phyloP scores from a whole-genome alignment of 2,888 invertebrate species.

The Drosophila infuscata region DNA sequence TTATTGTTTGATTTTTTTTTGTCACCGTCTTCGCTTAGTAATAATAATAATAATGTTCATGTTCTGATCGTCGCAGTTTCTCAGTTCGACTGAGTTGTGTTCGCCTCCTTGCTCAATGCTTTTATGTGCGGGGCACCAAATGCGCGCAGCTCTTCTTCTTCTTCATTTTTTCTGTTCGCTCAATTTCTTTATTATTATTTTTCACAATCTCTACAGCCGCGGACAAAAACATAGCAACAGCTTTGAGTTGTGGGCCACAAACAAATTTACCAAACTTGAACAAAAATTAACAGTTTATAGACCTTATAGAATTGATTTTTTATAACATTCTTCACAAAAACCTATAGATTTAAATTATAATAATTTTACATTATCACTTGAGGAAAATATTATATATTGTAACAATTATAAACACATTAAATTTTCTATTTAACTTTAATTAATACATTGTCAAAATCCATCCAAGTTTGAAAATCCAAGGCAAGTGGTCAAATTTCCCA shows the following conservation, averaged over 20 bases:
- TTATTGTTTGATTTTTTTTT: conserved; percentile 9
- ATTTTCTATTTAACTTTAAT: too few relatives aligned
- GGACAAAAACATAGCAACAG: conserved; percentile 26
- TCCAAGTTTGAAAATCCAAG: too few relatives aligned
- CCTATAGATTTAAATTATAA: too few relatives aligned
- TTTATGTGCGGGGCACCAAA: conserved; percentile 76
- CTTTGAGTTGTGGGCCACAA: neutral
- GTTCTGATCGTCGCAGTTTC: conserved; percentile 80
- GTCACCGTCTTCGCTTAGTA: conserved; percentile 26
- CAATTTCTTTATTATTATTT: conserved; percentile 76
- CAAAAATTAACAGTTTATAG: neutral
- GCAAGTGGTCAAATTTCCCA: too few relatives aligned
- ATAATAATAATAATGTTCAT: conserved; percentile 37
- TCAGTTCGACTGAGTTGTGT: conserved; percentile 81
- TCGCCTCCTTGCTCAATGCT: conserved; percentile 80
- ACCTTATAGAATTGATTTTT: neutral
- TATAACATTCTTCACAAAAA: too few relatives aligned
- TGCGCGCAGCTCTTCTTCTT: conserved; percentile 49
- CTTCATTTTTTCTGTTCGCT: conserved; percentile 45
- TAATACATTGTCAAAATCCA: too few relatives aligned
- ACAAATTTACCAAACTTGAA: neutral
- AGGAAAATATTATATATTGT: neutral
- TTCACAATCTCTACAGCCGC: conserved; percentile 44
- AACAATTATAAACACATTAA: neutral
- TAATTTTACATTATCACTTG: neutral